Base-by-base conservation (phyloP, 2,888 invertebrate genomes). In the Limenitis arthemis region DNA sequence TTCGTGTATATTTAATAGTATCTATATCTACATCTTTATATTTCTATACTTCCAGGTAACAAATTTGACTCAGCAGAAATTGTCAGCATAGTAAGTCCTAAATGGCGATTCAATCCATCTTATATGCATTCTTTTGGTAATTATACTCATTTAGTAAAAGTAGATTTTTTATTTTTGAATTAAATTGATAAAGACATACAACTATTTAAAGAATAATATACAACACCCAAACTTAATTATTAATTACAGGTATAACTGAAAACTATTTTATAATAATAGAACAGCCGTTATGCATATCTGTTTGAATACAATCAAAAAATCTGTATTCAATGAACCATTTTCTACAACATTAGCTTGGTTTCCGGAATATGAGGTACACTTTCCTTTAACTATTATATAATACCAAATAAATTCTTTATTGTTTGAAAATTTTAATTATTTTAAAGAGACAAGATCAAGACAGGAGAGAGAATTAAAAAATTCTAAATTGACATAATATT, bases 241-340 rank as follows among this genome's bases (percentile, higher is more conserved):
- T 38, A 20, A 31, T 57, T 54, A 5, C 49, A 57, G 56, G 56
- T 36, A 47, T 97, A 58, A 96, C 97, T 0, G 91, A 94, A 41
- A 93, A 94, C 68, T 96, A 92, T 77, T 94, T 93, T 69, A 87
- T 97, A 49, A 90, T 97, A 49, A 90, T 97, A 37, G 97, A 98
- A 69, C 97, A 97, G 76, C 96, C 97, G 0, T 66, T 97, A 40
- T 88, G 91, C 4, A 82, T 95, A 12, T 94, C 93, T 0, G 12
- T 44, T 8, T 57, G 0, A 44, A 39, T 20, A 37, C 53, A 37
- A 6, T 50, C 8, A 55, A 47, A 31, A 53, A 50, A 36, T 9
- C 40, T 12, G n/a, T 46, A 5, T 34, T 46, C 5, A 44, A 53
- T 47, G 31, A 50, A 9, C 33, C 50, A 8, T 55, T 44, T 31